A percentile compares a stretch with the other conserved stretches of the same genome.
Conservation (phyloP, 2,113 vertebrate genomes). For the Clarias gariepinus region DNA sequence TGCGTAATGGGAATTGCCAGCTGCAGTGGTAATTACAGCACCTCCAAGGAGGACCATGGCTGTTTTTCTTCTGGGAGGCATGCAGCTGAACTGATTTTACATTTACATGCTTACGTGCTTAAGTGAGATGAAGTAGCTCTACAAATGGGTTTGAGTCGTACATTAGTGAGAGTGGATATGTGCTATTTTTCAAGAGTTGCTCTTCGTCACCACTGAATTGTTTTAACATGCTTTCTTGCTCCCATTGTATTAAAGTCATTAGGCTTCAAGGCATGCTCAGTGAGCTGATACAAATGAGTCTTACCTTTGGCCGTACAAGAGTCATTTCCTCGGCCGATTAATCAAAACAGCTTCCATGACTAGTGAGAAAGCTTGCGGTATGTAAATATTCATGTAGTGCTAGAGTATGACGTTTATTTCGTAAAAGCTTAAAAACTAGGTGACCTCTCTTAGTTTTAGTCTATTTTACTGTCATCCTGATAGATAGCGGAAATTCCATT, state of each 20-base stretch:
- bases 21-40: conserved; percentile 73
- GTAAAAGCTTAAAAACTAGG: conserved; percentile 8
- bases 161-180: conserved; percentile 50
- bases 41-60: conserved; percentile 61
- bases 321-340: conserved; percentile 36
- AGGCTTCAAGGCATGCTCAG: conserved; percentile 39
- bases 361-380: conserved; percentile 21
- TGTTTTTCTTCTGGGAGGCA: conserved; percentile 71
- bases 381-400: conserved; percentile 19
- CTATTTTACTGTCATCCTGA: conserved; percentile 20
- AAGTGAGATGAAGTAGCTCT: conserved; percentile 64
- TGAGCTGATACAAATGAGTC: conserved; percentile 39
- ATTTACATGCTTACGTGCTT: conserved; percentile 63
- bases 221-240: conserved; percentile 41
- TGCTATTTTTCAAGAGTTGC: conserved; percentile 53
- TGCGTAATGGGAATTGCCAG: conserved; percentile 77
- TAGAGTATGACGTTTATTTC: conserved; percentile 6
- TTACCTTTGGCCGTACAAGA: conserved; percentile 27
- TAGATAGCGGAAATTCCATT: conserved; percentile 18
- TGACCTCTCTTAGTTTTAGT: neutral
- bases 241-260: conserved; percentile 45
- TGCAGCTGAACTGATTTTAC: conserved; percentile 65
- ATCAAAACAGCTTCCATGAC: conserved; percentile 32
- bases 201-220: conserved; percentile 44
- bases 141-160: conserved; percentile 52